Evolutionary conservation across 2,888 invertebrate species (phyloP), one percentile per base, ranked within the genome.

Genomic region (Megastigmus dorsalis): DNA sequence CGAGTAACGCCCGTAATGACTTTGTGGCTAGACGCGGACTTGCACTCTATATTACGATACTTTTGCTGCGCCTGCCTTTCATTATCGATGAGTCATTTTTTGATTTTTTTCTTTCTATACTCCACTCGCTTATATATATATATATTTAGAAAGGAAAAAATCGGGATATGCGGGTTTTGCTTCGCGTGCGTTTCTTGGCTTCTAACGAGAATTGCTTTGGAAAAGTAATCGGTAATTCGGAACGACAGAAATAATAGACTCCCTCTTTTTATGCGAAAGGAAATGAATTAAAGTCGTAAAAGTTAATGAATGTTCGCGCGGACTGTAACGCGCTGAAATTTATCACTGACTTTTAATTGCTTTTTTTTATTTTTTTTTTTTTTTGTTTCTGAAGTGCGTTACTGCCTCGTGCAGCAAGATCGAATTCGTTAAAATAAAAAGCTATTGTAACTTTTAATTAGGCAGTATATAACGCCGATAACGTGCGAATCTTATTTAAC

Each of bases 251-350:
- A 13, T 7, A 41, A 33, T 10, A 28, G 38, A 18, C 63, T 45
- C n/a, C 23, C 26, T 48, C 23, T 43, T 54, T 23, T 33, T 55
- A 2, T 7, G 36, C 1, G 38, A 3, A 50, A 28, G 59, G 23
- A 50, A 73, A 60, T 43, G 60, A 73, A 67, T 67, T 66, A 41
- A 52, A 43, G 52, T 41, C 33, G 33, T 66, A 41, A 66, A 66
- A 72, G 36, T 65, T 50, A 50, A 59, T 52, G 57, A 57, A 65
- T 23, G 65, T 65, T 15, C 43, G 57, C 38, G 55, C 20, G 28
- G 45, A 63, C 55, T 36, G 36, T 9, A 55, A 63, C 55, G 41
- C 23, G 41, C 23, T 57, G 50, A 65, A 65, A 72, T 66, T 65
- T 72, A 65, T 57, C 43, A 38, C 4, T 23, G 30, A 52, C 55